These are phyloP conservation scores for Cyanoderma ruficeps DNA, from an alignment of 2,113 vertebrate genomes.

Conservation along the genomic window DNA sequence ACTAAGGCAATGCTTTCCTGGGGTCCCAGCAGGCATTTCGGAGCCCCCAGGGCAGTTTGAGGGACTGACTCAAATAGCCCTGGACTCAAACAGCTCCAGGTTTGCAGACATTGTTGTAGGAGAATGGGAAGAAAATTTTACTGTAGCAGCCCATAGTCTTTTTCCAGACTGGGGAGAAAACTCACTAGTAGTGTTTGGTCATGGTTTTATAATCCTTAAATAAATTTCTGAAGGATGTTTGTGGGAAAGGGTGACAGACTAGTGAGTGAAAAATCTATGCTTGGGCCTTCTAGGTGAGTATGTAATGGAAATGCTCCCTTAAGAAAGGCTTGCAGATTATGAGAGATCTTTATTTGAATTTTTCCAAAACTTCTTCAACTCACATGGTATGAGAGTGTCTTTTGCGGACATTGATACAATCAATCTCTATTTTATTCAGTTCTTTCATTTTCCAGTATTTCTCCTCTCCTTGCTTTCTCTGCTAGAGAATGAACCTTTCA, in stretches of 20 bases:
- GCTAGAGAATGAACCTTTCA: background rate
- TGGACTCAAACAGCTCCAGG: background rate
- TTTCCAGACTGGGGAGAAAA: background rate
- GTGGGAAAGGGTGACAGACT: background rate
- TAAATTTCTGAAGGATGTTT: background rate
- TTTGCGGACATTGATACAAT: accelerated
- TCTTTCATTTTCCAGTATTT: background rate
- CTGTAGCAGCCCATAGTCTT: background rate
- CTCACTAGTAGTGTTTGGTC: background rate
- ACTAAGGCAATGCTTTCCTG: too few relatives aligned
- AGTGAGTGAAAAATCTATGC: background rate
- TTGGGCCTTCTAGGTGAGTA: background rate
- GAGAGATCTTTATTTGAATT: background rate
- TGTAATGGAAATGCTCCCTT: background rate
- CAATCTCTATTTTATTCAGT: background rate
- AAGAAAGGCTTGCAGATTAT: background rate
- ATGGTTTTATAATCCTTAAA: background rate
- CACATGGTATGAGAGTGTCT: background rate
- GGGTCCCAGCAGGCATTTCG: too few relatives aligned
- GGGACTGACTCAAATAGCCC: too few relatives aligned
- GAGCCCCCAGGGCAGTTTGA: too few relatives aligned
- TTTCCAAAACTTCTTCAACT: background rate
- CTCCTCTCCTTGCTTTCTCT: background rate
- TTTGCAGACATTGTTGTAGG: background rate
- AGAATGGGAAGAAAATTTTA: background rate